Evolutionary conservation across 1,140 invertebrate genomes (phyloP).

Genomic region (Drosophila punjabiensis): DNA sequence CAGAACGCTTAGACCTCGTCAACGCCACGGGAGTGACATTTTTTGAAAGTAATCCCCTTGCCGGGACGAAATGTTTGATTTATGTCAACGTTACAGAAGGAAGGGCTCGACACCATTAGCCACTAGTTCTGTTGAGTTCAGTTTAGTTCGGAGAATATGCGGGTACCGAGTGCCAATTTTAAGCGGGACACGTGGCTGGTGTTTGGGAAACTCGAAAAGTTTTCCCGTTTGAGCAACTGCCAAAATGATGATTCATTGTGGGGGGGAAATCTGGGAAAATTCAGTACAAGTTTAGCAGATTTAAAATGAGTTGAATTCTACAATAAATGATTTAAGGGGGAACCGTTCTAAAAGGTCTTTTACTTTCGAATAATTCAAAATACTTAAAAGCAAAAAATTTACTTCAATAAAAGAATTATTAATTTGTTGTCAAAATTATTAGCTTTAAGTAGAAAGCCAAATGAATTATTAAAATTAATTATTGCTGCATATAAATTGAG

Average conservation of each 20-base stretch:
- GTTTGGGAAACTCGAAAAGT: neutral
- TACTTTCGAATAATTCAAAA: neutral
- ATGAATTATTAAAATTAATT: neutral
- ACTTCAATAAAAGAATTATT: neutral
- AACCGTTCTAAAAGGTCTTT: neutral
- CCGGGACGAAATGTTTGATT: constrained; percentile 68
- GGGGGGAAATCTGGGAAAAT: neutral
- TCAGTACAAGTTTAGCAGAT: neutral
- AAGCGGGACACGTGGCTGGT: neutral
- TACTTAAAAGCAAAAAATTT: neutral
- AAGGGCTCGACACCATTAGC: constrained; percentile 24
- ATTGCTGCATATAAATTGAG: constrained; percentile 5
- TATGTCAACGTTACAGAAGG: constrained; percentile 61
- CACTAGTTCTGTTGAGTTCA: neutral
- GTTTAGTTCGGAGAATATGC: constrained; percentile 9
- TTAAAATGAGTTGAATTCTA: neutral
- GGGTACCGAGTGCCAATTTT: constrained; percentile 9
- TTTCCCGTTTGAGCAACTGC: neutral
- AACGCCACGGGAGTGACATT: constrained; percentile 49
- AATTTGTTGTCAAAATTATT: neutral
- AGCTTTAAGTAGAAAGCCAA: neutral
- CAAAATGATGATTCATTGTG: neutral
- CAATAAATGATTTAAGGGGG: neutral
- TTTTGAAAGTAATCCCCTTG: constrained; percentile 67
- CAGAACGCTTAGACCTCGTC: constrained; percentile 62